Conservation (phyloP, 2,797 vertebrate genomes). For the Pelobates cultripes region DNA sequence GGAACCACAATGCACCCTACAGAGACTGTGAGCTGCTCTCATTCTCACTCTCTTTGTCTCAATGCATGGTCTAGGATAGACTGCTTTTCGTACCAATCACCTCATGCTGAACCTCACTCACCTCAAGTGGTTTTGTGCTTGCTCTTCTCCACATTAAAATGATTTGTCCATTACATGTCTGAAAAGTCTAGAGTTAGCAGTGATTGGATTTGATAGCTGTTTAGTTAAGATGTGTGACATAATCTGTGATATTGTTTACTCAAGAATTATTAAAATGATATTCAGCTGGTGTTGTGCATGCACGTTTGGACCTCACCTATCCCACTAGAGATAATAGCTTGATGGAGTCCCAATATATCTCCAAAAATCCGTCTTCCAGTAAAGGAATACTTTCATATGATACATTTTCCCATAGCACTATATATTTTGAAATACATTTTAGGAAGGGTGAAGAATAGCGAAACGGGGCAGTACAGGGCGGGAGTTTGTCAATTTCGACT, state of each 20-base stretch:
- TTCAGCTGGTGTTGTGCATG: slow-evolving; percentile 22
- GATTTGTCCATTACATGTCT: slow-evolving; percentile 10
- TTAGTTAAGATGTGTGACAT: slow-evolving; percentile 10
- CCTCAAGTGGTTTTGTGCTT: slow-evolving; percentile 27
- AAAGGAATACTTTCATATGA: background rate
- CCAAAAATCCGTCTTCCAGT: slow-evolving; percentile 29
- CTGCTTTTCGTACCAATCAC: slow-evolving; percentile 27
- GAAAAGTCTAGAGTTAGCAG: slow-evolving; percentile 13
- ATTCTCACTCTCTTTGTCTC: slow-evolving; percentile 24
- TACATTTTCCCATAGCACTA: too few species aligned
- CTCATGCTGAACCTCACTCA: slow-evolving; percentile 27
- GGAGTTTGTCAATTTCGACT: too few species aligned
- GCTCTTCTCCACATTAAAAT: slow-evolving; percentile 15
- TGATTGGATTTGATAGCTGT: background rate
- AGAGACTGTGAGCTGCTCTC: slow-evolving; percentile 37
- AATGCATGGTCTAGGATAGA: slow-evolving; percentile 45
- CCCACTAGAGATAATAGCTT: background rate
- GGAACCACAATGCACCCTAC: slow-evolving; percentile 35
- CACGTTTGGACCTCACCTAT: slow-evolving; percentile 12
- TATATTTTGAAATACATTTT: too few species aligned
- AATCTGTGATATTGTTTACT: background rate
- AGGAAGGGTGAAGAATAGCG: too few species aligned
- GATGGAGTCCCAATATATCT: background rate
- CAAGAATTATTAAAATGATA: slow-evolving; percentile 19
- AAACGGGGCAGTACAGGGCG: too few species aligned